These are phyloP conservation scores for Lagopus muta DNA, from an alignment of 2,113 vertebrate species.

Conservation along the genomic window DNA sequence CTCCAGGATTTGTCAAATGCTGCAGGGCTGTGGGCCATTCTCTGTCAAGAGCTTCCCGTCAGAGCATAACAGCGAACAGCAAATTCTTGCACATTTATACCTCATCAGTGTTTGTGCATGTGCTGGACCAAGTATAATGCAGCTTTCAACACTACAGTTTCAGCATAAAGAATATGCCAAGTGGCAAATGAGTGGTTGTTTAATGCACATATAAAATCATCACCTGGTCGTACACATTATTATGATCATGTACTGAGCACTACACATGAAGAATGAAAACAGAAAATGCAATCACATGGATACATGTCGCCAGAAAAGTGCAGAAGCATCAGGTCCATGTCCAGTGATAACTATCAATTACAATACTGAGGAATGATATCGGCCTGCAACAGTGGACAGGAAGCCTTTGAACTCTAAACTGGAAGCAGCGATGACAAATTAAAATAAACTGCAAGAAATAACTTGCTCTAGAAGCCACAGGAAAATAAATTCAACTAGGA, in stretches of 20 bases:
- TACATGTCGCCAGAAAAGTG: not conserved
- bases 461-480: not conserved
- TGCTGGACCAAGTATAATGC: not conserved
- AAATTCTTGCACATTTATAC: constrained; percentile 6
- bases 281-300: not conserved
- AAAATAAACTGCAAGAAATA: constrained; percentile 1
- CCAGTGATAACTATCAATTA: not conserved
- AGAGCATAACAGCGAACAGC: not conserved
- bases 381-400: not conserved
- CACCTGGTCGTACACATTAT: not conserved
- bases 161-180: not conserved
- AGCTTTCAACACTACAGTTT: not conserved
- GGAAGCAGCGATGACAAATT: not conserved
- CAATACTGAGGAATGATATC: not conserved
- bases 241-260: accelerated
- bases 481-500: not conserved
- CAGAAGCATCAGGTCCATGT: not conserved
- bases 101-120: not conserved
- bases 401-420: not conserved
- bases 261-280: not conserved
- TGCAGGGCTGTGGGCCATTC: not conserved
- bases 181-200: not conserved
- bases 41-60: not conserved
- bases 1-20: constrained; percentile 13
- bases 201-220: not conserved